Evolutionary conservation across 2,888 invertebrate genomes (phyloP), one percentile per base, ranked within the genome.

Genomic region (Stenichneumon culpator): DNA sequence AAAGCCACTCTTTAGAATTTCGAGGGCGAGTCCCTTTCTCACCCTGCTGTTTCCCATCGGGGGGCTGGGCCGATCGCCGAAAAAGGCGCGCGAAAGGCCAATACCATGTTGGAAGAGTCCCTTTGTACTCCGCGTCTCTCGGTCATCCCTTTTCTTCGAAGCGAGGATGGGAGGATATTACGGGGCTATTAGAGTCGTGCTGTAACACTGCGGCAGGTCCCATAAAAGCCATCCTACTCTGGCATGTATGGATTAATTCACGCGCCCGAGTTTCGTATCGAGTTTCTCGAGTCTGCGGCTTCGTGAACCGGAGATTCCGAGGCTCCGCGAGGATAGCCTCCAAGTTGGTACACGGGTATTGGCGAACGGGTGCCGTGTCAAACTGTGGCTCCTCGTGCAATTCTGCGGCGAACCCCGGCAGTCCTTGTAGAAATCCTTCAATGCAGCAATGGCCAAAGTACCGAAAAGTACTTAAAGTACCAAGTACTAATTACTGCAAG

Each of bases 281-380:
- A 73, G 80, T 80, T 80, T 80, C 80, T 44, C 44, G 54, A 73
- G 65, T 67, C 67, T 73, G 80, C 22, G 80, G 80, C 72, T 79
- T 72, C 39, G 60, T 16, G 16, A 32, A 28, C 32, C 28, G 60
- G 60, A 25, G 11, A 63, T 63, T 63, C 60, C 6, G 14, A 11
- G 28, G 32, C 16, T 32, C 25, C 32, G 3, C 44, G 44, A 16
- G 44, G 44, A 44, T 44, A 3, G 14, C 44, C 3, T 11, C 44
- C 14, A 32, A 14, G 32, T 14, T 28, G 28, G 60, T 63, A n/a
- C 60, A 32, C 28, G 3, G 32, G 16, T 32, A 32, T 6, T 16
- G 57, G 22, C 25, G 57, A 63, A 63, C 28, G n/a, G 60, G 32
- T 32, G 60, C 28, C 28, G 60, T 5, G 28, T 63, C 57, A 57